Conservation (phyloP, 2,113 vertebrate genomes). For the Vulpes vulpes region DNA sequence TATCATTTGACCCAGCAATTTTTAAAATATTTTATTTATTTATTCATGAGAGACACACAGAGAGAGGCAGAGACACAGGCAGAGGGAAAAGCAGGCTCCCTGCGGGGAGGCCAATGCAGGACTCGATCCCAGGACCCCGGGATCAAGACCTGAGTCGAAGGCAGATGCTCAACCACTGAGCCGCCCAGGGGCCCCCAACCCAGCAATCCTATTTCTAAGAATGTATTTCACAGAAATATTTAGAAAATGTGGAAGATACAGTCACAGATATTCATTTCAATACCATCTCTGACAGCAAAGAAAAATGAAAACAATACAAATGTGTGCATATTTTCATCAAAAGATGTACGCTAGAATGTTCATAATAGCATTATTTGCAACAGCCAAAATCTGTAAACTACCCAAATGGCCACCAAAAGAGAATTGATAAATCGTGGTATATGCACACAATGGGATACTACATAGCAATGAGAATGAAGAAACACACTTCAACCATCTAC, state of each 20-base stretch:
- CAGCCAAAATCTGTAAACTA: not conserved
- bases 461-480: conserved; percentile 12
- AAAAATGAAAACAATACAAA: conserved; percentile 33
- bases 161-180: no score
- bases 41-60: no score
- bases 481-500: conserved; percentile 2
- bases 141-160: no score
- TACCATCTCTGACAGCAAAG: not conserved
- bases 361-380: not conserved
- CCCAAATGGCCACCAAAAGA: not conserved
- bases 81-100: no score
- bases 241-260: not conserved
- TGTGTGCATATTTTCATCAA: not conserved
- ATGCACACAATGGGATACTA: conserved; percentile 51
- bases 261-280: not conserved
- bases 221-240: conserved; percentile 5
- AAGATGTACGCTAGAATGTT: not conserved
- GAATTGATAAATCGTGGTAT: conserved; percentile 37
- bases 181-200: not conserved
- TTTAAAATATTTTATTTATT: no score
- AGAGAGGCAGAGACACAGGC: no score
- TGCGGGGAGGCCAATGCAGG: no score
- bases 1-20: not conserved
- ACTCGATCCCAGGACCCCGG: no score
- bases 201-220: not conserved